A percentile compares a stretch with the other conserved stretches of the same genome.
Evolutionary conservation across 2,797 vertebrate genomes (phyloP).

Genomic region (Carapus acus): DNA sequence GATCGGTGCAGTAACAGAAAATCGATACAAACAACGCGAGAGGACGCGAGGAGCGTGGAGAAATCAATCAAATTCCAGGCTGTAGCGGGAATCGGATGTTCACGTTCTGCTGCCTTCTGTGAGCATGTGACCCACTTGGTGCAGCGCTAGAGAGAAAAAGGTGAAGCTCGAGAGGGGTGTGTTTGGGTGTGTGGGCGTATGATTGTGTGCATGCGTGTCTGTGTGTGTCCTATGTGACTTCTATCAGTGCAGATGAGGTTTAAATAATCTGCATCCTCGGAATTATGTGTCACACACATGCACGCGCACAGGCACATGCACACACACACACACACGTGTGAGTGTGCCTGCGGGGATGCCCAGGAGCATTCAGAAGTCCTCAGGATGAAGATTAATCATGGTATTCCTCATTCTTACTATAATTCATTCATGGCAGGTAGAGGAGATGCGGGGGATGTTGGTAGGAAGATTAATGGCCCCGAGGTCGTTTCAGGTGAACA

Average conservation of each 20-base stretch:
- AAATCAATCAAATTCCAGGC: constrained; percentile 54
- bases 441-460: constrained; percentile 25
- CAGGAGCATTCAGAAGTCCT: constrained; percentile 24
- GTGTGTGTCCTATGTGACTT: too few relatives aligned
- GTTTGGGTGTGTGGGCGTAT: too few relatives aligned
- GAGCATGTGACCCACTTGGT: background rate
- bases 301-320: background rate
- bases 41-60: constrained; percentile 35
- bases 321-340: constrained; percentile 5
- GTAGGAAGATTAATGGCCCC: background rate
- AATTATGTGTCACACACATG: too few relatives aligned
- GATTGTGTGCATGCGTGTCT: too few relatives aligned
- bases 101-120: background rate
- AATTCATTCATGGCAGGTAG: constrained; percentile 43
- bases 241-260: background rate
- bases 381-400: constrained; percentile 30
- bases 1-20: constrained; percentile 22
- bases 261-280: background rate
- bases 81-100: constrained; percentile 23
- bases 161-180: too few relatives aligned
- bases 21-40: constrained; percentile 55
- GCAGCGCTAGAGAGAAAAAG: constrained; percentile 20
- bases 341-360: constrained; percentile 31
- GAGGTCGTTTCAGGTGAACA: background rate
- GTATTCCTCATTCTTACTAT: constrained; percentile 29